Base-by-base conservation (phyloP, 2,797 vertebrate genomes). In the Sebastes hubbsi region DNA sequence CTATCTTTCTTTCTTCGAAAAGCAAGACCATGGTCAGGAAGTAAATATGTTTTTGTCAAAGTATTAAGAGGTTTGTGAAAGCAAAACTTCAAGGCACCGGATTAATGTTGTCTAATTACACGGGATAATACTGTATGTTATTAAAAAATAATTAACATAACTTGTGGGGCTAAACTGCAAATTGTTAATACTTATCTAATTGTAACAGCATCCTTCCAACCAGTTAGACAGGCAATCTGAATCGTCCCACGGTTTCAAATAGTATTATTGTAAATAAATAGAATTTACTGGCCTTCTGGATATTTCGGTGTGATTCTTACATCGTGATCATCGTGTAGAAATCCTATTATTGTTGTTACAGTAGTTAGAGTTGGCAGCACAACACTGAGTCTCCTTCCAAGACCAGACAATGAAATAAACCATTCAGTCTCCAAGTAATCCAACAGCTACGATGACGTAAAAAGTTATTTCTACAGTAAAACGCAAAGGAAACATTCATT, bases 81-180 rank as follows among this genome's bases (percentile, higher is more conserved):
- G 29, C 8, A 71, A 78, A 75, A 85, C 42, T 82, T 54, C 74
- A 91, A 88, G 82, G 84, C 85, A 89, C 86, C 79, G 14, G 72
- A 82, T 75, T 52, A 52, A n/a, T 32, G 22, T 36, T 46, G 6
- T 58, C 12, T n/a, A 27, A 27, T 20, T 30, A 30, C 0, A 42
- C 1, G 5, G 14, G 11, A 29, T 18, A 59, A 54, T 60, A 58
- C 18, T 69, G n/a, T 32, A 4, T 56, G 36, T 54, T 34, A 24
- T 63, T 42, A 7, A 70, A 76, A 61, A 61, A 42, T 27, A 32
- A 49, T 34, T 55, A 6, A 16, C 2, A 36, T 24, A 20, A 52
- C 22, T 65, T 27, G 9, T 9, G 12, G 13, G 13, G 10, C 14
- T 22, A 10, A 49, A 49, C 18, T 49, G 46, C 16, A 20, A 49